phyloP scores from a whole-genome alignment of 2,797 vertebrate genomes.

The Alcedo quadribrachys region DNA sequence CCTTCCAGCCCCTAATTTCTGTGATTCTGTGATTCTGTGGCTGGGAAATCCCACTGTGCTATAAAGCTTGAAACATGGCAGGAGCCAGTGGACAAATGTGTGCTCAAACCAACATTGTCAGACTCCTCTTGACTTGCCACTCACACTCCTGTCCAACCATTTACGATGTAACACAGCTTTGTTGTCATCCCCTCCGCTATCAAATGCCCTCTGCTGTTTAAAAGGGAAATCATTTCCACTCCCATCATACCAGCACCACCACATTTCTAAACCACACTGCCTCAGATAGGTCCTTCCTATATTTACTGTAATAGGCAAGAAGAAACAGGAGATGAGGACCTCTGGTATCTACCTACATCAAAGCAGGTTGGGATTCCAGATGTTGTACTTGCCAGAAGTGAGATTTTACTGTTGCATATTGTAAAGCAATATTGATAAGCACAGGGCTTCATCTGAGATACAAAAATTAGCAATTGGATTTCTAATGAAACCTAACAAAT shows the following conservation, averaged over 20 bases:
- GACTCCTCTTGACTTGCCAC: not conserved
- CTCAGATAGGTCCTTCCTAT: not conserved
- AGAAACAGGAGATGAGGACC: not conserved
- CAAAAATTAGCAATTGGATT: not conserved
- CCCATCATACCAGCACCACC: not conserved
- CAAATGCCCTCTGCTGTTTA: not conserved
- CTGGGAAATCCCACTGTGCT: not conserved
- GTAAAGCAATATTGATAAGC: not conserved
- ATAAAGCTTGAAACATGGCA: not conserved
- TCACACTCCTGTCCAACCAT: accelerated
- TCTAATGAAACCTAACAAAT: not conserved
- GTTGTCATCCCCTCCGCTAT: not conserved
- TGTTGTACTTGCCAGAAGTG: not conserved
- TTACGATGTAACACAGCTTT: not conserved
- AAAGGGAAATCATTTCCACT: not conserved
- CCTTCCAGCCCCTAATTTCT: too few relatives aligned
- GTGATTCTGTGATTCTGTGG: too few relatives aligned
- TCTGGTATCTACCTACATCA: not conserved
- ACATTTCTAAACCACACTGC: not conserved
- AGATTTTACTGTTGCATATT: not conserved
- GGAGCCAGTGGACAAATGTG: not conserved
- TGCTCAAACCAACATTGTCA: not conserved
- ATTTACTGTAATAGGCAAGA: not conserved
- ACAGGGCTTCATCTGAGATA: not conserved
- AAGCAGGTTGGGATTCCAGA: not conserved